Evolutionary conservation across 2,888 invertebrate species (phyloP).

Genomic region (Drosophila heteroneura): DNA sequence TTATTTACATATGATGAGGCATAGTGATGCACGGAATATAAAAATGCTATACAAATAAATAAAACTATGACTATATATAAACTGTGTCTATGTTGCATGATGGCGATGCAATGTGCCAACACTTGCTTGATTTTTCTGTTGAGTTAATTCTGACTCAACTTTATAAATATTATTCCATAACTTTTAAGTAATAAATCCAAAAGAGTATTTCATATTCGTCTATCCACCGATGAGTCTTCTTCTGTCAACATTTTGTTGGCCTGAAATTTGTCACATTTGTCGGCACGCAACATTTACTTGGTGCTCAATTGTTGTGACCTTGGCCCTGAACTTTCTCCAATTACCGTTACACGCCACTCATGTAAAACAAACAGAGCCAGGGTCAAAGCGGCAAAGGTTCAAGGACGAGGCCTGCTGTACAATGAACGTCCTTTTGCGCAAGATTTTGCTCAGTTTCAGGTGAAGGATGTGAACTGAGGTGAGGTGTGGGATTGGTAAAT

Average conservation of each 20-base stretch:
- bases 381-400: conserved; percentile 39
- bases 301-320: conserved; percentile 31
- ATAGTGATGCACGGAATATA: too few species aligned
- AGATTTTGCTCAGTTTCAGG: background rate
- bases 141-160: background rate
- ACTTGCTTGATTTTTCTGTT: background rate
- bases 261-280: conserved; percentile 12
- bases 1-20: too few species aligned
- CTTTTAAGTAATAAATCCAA: background rate
- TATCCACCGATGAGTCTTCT: background rate
- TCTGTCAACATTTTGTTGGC: conserved; percentile 35
- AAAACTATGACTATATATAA: too few species aligned
- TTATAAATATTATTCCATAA: background rate
- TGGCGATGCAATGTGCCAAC: too few species aligned
- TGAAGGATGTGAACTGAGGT: background rate
- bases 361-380: conserved; percentile 18
- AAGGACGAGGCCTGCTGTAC: conserved; percentile 24
- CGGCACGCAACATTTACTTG: conserved; percentile 51
- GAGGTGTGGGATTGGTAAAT: background rate
- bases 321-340: conserved; percentile 56
- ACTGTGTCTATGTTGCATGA: too few species aligned
- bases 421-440: background rate
- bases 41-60: too few species aligned
- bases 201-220: background rate
- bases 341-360: conserved; percentile 43